These are phyloP conservation scores for Brachionus asplanchnoidis DNA, from an alignment of 1,140 invertebrate species.

Conservation along the genomic window DNA sequence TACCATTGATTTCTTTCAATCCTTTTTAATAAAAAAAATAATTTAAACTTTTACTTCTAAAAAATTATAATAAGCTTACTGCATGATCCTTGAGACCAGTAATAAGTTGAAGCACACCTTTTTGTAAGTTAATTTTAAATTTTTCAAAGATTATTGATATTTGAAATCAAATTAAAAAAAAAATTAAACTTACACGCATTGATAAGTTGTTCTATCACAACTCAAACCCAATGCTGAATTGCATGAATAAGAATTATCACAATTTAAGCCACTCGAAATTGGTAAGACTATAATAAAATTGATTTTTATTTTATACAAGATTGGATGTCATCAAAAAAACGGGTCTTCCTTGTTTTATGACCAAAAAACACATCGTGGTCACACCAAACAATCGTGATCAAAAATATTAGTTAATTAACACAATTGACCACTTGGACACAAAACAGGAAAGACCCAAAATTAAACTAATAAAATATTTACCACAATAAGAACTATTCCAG, in stretches of 20 bases:
- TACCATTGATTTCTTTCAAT: slow-evolving; percentile 28
- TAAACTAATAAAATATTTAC: not conserved
- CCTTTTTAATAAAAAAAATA: not conserved
- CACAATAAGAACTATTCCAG: not conserved
- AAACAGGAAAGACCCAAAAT: no score
- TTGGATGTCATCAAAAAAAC: no score
- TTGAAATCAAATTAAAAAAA: not conserved
- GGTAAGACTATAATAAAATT: not conserved
- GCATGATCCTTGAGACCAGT: not conserved
- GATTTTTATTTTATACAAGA: not conserved
- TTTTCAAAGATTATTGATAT: no score
- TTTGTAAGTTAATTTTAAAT: not conserved
- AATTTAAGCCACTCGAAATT: not conserved
- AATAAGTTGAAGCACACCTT: not conserved
- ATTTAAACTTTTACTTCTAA: not conserved
- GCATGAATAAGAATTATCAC: not conserved
- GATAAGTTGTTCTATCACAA: not conserved
- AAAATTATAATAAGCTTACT: not conserved
- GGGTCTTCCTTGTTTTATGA: no score
- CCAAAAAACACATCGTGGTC: no score
- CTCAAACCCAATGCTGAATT: not conserved
- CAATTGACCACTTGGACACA: no score
- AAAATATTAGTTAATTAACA: no score
- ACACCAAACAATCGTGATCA: no score
- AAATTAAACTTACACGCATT: not conserved